Base-by-base conservation (phyloP, 2,113 vertebrate genomes). In the Heloderma charlesbogerti region DNA sequence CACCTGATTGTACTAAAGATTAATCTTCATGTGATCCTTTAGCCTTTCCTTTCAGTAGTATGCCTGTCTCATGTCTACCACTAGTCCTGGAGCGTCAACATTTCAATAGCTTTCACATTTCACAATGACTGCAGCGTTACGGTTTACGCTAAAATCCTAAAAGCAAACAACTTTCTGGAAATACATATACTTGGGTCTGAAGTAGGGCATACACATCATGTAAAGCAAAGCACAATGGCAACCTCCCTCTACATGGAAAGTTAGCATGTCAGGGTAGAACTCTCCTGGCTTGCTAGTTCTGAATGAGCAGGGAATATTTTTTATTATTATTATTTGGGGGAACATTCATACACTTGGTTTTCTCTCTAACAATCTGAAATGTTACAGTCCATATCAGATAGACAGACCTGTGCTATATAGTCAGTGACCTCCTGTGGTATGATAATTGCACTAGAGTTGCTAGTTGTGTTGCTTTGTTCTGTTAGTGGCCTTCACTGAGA, bases 11-110 rank as follows among this genome's bases (percentile, higher is more conserved):
- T n/a, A n/a, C n/a, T n/a, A 31, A 66, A 84, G 34, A 43, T 51
- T 9, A 0, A 0, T 84, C 72, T 29, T 0, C 37, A 12, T n/a
- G 7, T 22, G 22, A 1, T 0, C 0, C 13, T 84, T 40, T 18
- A 87, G 54, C 45, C 6, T 18, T 67, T 45, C 57, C 84, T 82
- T 1, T 10, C 16, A 79, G 0, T 16, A 0, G 12, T 31, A 7
- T 31, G 31, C 86, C 63, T 71, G 80, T 16, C 45, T 80, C 6
- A 80, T 54, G 78, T 31, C 45, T 51, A 15, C 25, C 31, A 79
- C 27, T 34, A 34, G 12, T 25, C 45, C 6, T 18, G 12, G 34
- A 18, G 4, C 43, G n/a, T 54, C 29, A 48, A 72, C 67, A 18
- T 51, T 86, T 51, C 31, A 54, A 71, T 86, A 15, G 31, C 69